Conservation (phyloP, 1,140 invertebrate genomes). For the Centruroides sculpturatus region DNA sequence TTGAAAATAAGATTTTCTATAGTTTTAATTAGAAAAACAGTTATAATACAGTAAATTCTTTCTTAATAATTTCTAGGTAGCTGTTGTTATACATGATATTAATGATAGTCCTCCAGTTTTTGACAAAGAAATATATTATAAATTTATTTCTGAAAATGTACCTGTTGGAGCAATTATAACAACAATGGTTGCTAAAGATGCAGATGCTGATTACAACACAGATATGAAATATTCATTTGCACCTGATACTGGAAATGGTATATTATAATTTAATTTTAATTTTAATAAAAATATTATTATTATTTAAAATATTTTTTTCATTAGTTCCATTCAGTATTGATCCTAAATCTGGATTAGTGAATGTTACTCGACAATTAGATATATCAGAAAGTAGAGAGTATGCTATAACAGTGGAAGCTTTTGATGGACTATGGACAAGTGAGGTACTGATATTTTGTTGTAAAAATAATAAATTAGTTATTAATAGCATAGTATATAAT, state of each 20-base stretch:
- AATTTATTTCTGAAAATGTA: constrained; percentile 28
- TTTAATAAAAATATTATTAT: not conserved
- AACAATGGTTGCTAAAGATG: constrained; percentile 29
- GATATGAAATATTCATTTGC: constrained; percentile 28
- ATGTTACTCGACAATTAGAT: constrained; percentile 56
- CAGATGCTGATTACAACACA: constrained; percentile 30
- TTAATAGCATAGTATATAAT: not conserved
- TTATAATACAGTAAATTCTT: no score
- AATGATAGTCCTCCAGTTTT: constrained; percentile 35
- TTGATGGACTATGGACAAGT: constrained; percentile 21
- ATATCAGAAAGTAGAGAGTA: constrained; percentile 41
- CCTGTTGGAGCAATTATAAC: constrained; percentile 26
- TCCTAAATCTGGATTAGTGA: constrained; percentile 70
- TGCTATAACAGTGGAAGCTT: constrained; percentile 19
- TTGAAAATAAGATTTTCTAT: not conserved
- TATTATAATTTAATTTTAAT: not conserved
- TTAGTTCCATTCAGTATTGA: constrained; percentile 78
- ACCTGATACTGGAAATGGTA: constrained; percentile 7
- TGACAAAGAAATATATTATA: constrained; percentile 24
- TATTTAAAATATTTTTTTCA: not conserved
- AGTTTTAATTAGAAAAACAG: not conserved
- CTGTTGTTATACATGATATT: constrained; percentile 31
- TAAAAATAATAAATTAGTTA: not conserved
- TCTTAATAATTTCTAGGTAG: constrained; percentile 15
- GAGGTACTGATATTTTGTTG: constrained; percentile 4